Base-by-base conservation (phyloP, 1,140 invertebrate species). In the Melipona quadrifasciata region DNA sequence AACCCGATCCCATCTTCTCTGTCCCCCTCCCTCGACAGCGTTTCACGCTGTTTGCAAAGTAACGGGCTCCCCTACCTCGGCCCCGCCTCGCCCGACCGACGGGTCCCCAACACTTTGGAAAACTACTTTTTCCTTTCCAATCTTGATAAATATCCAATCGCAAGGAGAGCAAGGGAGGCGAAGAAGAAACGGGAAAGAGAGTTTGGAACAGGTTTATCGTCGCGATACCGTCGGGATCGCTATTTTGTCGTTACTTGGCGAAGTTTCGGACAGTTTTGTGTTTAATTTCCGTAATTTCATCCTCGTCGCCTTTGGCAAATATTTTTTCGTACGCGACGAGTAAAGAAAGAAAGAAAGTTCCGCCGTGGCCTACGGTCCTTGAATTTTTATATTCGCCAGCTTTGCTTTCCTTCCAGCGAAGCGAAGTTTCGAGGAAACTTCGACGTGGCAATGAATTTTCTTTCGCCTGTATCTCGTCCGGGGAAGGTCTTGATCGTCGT, bases 141-240 rank as follows among this genome's bases (percentile, higher is more conserved):
- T 27, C 47, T 17, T 73, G 70, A 72, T 51, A 73, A 73, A 39
- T 39, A 39, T 70, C 34, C 31, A 76, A 64, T 75, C 53, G 4
- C 72, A 0, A 6, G 1, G 17, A 78, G 24, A 51, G 21, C 1
- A 24, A 10, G 34, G 1, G 39, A 31, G 14, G 27, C 2, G 19
- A 17, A 10, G 19, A 19, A 21, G 8, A 67, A 19, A 67, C 8
- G 19, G 21, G 31, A 68, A 0, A 31, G n/a, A 27, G 24, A 31
- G n/a, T 14, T 14, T 61, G 12, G 24, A 10, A 12, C 58, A n/a
- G 3, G 12, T 61, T 61, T 61, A 61, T 0, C 39, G 39, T 47
- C 39, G 8, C 11, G 24, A 61, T 61, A 61, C 11, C 1, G 58
- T n/a, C 58, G n/a, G 11, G 3, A 61, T n/a, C n/a, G 24, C 2